Evolutionary conservation across 2,113 vertebrate genomes (phyloP), one percentile per base, ranked within the genome.

Genomic region (Oryzias celebensis): DNA sequence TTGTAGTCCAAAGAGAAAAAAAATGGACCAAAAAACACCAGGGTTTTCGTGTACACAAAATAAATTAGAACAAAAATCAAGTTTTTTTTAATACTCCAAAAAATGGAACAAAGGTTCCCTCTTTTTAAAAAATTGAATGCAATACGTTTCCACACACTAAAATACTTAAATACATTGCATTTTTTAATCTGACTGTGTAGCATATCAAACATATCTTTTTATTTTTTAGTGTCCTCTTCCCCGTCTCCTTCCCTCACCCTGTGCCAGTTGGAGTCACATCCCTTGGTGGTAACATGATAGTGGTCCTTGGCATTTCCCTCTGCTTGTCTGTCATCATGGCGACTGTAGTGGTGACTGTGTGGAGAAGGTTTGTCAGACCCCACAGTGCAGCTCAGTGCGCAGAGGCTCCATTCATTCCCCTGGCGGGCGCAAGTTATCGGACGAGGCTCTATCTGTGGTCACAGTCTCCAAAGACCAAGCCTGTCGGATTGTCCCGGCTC

Each of bases 371-470:
- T 95, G 94, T 79, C 93, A 83, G 43, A 44, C 92, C 24, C 92
- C 93, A 26, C 93, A 92, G 63, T 98, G 95, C 85, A 91, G 92
- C 84, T 66, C 92, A 0, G 80, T 92, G 0, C 88, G 81, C 7
- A 92, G 85, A 54, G 89, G 89, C 56, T 93, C 96, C 0, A n/a
- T 91, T 60, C 94, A 93, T 75, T 93, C 94, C 1, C 92, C 93
- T 0, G 73, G 90, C 45, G 94, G 91, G 62, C 91, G 94, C 41
- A 98, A 96, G 44, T 92, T 95, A 77, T 98, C 96, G 0, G 96
- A 97, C 0, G 94, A 98, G 69, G 94, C 96, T 95, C 93, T 59
- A 96, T 98, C 75, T 98, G 91, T 46, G 93, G 93, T 47, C 86
- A 92, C 68, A 93, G 89, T 60, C 90, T 94, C 60, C 94, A 90